Percentiles rank a stretch among this genome's conserved stretches.
Conservation (phyloP, 1,140 invertebrate genomes). For the Drosophila kepulauana region DNA sequence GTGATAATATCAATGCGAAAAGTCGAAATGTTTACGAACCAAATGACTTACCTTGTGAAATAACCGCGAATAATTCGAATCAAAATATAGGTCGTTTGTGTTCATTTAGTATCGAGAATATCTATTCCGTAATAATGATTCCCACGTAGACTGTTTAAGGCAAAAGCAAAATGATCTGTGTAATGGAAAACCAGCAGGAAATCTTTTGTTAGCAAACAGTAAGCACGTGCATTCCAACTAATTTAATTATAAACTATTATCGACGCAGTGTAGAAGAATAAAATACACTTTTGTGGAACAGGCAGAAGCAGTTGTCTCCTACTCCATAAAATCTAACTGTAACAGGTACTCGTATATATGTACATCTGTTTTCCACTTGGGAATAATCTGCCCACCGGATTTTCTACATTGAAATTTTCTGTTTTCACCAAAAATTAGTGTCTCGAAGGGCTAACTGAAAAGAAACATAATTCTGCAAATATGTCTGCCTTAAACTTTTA, state of each 20-base stretch:
- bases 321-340: too few relatives aligned
- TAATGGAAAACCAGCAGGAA: not conserved
- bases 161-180: not conserved
- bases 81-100: conserved; percentile 1
- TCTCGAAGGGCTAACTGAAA: too few relatives aligned
- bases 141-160: not conserved
- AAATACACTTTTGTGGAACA: too few relatives aligned
- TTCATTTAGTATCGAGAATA: conserved; percentile 58
- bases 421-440: too few relatives aligned
- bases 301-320: too few relatives aligned
- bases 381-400: too few relatives aligned
- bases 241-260: not conserved
- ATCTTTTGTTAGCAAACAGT: conserved; percentile 4
- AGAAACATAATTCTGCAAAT: too few relatives aligned
- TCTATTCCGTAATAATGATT: conserved; percentile 34
- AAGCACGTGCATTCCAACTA: not conserved
- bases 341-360: too few relatives aligned
- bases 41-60: not conserved
- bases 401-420: too few relatives aligned
- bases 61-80: not conserved
- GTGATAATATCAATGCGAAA: conserved; percentile 4
- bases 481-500: too few relatives aligned
- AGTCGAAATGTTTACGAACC: conserved; percentile 14
- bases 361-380: too few relatives aligned
- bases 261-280: too few relatives aligned